phyloP scores from a whole-genome alignment of 1,140 invertebrate genomes.

The Drosophila persimilis region DNA sequence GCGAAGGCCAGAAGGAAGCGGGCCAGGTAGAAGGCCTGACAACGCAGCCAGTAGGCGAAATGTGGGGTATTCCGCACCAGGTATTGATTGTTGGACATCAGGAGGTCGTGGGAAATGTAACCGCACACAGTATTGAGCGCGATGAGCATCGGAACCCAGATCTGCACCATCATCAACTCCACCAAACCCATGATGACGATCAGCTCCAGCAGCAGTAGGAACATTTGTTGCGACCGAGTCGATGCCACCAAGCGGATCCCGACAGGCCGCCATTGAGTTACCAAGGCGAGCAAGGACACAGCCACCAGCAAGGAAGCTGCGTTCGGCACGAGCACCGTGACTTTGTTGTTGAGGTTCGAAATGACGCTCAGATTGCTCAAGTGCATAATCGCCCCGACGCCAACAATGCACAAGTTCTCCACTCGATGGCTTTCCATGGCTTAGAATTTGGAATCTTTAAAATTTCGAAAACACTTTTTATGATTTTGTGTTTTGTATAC shows the following conservation, averaged over 20 bases:
- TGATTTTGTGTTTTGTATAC: too few relatives aligned
- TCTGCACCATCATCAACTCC: slow-evolving; percentile 28
- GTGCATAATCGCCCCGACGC: slow-evolving; percentile 35
- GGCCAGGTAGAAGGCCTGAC: slow-evolving; percentile 16
- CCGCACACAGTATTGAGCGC: slow-evolving; percentile 36
- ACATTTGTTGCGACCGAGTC: slow-evolving; percentile 7
- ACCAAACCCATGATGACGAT: slow-evolving; percentile 25
- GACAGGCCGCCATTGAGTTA: slow-evolving; percentile 27
- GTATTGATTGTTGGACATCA: slow-evolving; percentile 17
- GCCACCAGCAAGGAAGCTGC: slow-evolving; percentile 31
- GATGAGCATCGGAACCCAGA: slow-evolving; percentile 36
- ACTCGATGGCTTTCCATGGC: neutral
- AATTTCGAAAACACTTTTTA: too few relatives aligned
- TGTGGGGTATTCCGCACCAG: slow-evolving; percentile 16
- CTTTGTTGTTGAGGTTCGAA: slow-evolving; percentile 21
- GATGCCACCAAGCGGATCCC: slow-evolving; percentile 3
- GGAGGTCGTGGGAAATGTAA: slow-evolving; percentile 6
- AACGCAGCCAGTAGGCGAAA: slow-evolving; percentile 25
- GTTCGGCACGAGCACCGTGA: slow-evolving; percentile 30
- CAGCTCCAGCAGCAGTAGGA: slow-evolving; percentile 25
- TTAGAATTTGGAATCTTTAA: neutral
- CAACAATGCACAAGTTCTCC: slow-evolving; percentile 11
- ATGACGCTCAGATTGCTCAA: slow-evolving; percentile 23
- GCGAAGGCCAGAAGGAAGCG: slow-evolving; percentile 22
- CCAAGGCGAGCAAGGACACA: slow-evolving; percentile 19